Percentiles rank a stretch among this genome's conserved stretches.
phyloP scores from a whole-genome alignment of 2,888 invertebrate species.

The Colostygia pectinataria region DNA sequence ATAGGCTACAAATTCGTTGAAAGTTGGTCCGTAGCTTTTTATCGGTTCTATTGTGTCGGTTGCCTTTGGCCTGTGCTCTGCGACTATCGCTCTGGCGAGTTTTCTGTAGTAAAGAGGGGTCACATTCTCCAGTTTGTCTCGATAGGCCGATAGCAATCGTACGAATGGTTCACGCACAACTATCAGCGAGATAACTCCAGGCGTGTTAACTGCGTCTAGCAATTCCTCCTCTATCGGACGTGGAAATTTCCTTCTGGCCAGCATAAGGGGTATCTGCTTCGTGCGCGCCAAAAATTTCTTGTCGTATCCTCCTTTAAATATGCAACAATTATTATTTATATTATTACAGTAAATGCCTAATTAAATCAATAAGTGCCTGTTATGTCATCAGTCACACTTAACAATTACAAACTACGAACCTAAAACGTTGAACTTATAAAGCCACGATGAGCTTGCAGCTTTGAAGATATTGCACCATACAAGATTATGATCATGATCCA shows the following conservation, averaged over 20 bases:
- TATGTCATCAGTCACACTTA: too few species aligned
- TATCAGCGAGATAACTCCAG: conserved; percentile 85
- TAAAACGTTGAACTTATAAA: conserved; percentile 90
- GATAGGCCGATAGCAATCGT: conserved; percentile 87
- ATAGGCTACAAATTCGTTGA: conserved; percentile 88
- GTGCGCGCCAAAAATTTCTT: conserved; percentile 83
- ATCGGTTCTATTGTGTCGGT: conserved; percentile 57
- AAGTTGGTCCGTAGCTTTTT: conserved; percentile 82
- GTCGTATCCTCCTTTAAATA: conserved; percentile 80
- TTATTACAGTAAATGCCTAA: too few species aligned
- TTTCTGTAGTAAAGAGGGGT: conserved; percentile 87
- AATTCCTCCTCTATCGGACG: conserved; percentile 85
- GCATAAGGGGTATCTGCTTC: conserved; percentile 84
- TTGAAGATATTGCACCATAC: conserved; percentile 91
- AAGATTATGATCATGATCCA: conserved; percentile 85
- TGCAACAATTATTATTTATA: not conserved
- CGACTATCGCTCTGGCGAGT: conserved; percentile 85
- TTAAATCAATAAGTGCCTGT: too few species aligned
- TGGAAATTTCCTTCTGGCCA: conserved; percentile 87
- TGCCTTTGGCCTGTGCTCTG: conserved; percentile 78
- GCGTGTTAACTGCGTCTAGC: conserved; percentile 80
- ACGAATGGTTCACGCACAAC: conserved; percentile 89
- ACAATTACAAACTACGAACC: conserved; percentile 57
- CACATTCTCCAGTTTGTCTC: conserved; percentile 88
- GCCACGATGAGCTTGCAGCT: conserved; percentile 91